Percentiles rank a stretch among this genome's conserved stretches.
Conservation (phyloP, 1,140 invertebrate genomes). For the Anastrepha ludens region DNA sequence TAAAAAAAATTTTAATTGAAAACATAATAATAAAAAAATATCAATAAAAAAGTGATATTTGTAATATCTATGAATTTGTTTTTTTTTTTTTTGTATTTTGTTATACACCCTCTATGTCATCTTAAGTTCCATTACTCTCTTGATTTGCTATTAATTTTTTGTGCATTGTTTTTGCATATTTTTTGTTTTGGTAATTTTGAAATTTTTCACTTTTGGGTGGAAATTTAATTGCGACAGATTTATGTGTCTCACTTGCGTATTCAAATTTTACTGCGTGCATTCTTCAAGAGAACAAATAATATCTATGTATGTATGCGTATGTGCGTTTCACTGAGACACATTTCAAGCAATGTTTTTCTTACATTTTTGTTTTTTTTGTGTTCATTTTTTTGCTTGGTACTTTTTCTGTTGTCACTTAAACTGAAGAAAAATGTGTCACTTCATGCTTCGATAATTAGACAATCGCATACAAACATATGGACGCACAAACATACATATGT, state of each 20-base stretch:
- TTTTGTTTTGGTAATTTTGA: not conserved
- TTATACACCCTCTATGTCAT: not conserved
- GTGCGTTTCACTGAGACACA: not conserved
- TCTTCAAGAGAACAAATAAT: not conserved
- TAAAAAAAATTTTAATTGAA: too few relatives aligned
- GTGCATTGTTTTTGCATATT: not conserved
- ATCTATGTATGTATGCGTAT: not conserved
- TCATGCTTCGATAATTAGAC: conserved; percentile 24
- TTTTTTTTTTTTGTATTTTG: not conserved
- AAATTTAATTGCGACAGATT: conserved; percentile 8
- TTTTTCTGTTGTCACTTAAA: not conserved
- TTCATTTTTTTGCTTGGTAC: not conserved
- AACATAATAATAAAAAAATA: too few relatives aligned
- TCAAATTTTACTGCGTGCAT: not conserved
- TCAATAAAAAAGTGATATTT: too few relatives aligned
- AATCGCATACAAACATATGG: not conserved
- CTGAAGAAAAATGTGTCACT: conserved; percentile 7
- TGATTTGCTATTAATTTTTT: too few relatives aligned
- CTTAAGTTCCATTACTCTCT: too few relatives aligned
- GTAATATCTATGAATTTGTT: too few relatives aligned
- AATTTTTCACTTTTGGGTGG: not conserved
- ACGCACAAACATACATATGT: not conserved
- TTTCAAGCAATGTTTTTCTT: not conserved
- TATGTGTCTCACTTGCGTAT: not conserved
- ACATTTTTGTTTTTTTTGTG: not conserved